Base-by-base conservation (phyloP, 1,140 invertebrate species). In the Drosophila albomicans region DNA sequence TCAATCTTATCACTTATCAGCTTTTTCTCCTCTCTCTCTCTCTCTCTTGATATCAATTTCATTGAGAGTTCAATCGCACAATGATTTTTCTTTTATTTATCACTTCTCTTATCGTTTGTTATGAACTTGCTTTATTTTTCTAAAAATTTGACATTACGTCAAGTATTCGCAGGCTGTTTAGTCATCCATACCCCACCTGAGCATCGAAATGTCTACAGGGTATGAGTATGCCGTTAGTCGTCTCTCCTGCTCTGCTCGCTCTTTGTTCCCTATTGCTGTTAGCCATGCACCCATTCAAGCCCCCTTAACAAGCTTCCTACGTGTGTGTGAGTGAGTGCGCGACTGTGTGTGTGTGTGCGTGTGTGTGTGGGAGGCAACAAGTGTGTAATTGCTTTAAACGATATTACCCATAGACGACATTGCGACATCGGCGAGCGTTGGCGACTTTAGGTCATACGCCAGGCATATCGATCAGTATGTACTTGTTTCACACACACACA, bases 311-410 rank as follows among this genome's bases (percentile, higher is more conserved):
- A 56, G 6, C 28, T 15, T 1, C 35, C 52, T 38, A 11, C 10
- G 32, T 16, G 32, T 38, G 32, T 56, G 52, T 56, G 51, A 16
- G 32, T 10, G 7, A 8, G 16, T 57, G 35, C 41, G 54, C 11
- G 54, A 25, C 20, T 25, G 51, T 38, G 32, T 10, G 7, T 41
- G 54, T 20, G 54, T 5, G 35, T 20, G 32, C 1, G 54, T 13
- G 54, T 30, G 30, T 59, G 45, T 38, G 56, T 58, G 54, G 56
- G 52, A 46, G 38, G 46, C 56, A 49, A 52, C 32, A 67, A 67
- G 35, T 45, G 54, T 67, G 25, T 59, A 73, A 73, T 73, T 73
- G 64, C 41, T 51, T 45, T 32, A 62, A 68, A 30, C 71, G 38
- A 52, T 59, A 61, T 73, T 73, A 43, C 56, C 45, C 48, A 62